Evolutionary conservation across 2,113 vertebrate species (phyloP).

Genomic region (Heterochromis multidens): DNA sequence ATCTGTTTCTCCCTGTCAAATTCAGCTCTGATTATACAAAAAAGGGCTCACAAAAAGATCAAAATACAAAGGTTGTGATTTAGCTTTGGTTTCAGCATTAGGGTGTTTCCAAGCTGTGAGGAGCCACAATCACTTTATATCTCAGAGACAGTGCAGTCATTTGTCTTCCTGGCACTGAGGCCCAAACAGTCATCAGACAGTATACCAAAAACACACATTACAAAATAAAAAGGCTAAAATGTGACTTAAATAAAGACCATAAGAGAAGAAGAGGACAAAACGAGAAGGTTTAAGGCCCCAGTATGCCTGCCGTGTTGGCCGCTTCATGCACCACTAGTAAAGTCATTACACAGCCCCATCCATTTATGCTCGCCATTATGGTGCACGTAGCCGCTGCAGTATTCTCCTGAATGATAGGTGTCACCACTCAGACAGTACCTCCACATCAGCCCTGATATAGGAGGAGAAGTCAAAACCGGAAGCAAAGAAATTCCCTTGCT

Average conservation of each 20-base stretch:
- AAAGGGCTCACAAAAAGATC: background rate
- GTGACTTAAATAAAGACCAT: background rate
- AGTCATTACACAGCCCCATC: background rate
- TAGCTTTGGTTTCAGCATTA: rapidly evolving
- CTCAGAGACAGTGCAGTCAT: background rate
- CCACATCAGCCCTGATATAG: too few species aligned
- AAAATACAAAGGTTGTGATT: background rate
- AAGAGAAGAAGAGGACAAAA: background rate
- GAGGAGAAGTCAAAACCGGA: too few species aligned
- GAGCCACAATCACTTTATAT: background rate
- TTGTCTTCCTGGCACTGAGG: background rate
- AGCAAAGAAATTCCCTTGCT: too few species aligned
- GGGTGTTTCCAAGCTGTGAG: background rate
- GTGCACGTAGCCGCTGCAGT: background rate
- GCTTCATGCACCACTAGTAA: rapidly evolving
- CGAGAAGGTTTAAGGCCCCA: rapidly evolving
- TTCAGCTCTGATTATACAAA: background rate
- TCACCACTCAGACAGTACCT: background rate
- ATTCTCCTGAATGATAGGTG: rapidly evolving
- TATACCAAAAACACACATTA: rapidly evolving
- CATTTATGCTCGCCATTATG: background rate
- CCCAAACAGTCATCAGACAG: background rate
- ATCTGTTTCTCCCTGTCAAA: too few species aligned
- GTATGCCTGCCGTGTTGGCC: too few species aligned
- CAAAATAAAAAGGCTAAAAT: background rate